Evolutionary conservation across 1,140 invertebrate species (phyloP), one percentile per base, ranked within the genome.

Genomic region (Drosophila kurseongensis): DNA sequence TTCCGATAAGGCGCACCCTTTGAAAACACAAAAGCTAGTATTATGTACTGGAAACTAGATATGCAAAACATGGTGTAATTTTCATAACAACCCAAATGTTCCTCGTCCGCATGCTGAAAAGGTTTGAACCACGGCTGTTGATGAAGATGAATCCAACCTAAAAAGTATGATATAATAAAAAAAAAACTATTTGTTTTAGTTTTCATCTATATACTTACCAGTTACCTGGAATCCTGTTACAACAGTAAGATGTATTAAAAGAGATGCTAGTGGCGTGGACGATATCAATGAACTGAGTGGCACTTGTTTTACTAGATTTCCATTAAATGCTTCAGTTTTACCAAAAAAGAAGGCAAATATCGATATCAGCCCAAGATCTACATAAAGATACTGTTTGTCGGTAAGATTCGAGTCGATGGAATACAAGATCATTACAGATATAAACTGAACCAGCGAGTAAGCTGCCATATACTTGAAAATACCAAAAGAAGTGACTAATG

Each of bases 31-130:
- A 99, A 94, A 0, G 97, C 97, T 80, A 98, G 93, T 13, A 95
- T 97, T 27, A 99, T 96, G 90, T 99, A 99, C 88, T 99, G 98
- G 88, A 98, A 99, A 83, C 96, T 96, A 0, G 98, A 98, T 2
- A 98, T 93, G 0, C 95, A 94, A 85, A 97, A 99, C 27, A 99
- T 95, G 0, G 96, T 95, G 86, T 97, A 97, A 82, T 98, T 97
- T 91, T 98, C 97, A 91, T 95, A 95, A 54, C 95, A 96, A 1
- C 89, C 93, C 59, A 94, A 93, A 48, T 91, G 84, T 0, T 78
- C 91, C 2, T 93, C 80, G 42, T 93, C 93, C 93, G 27, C 88
- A 81, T 10, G 79, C 91, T 94, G 84, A 73, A 96, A 96, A 0
- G 95, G 94, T 0, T 69, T 91, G 74, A 95, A 98, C 97, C 97